phyloP scores from a whole-genome alignment of 2,113 vertebrate genomes.

The Limnothrissa miodon region DNA sequence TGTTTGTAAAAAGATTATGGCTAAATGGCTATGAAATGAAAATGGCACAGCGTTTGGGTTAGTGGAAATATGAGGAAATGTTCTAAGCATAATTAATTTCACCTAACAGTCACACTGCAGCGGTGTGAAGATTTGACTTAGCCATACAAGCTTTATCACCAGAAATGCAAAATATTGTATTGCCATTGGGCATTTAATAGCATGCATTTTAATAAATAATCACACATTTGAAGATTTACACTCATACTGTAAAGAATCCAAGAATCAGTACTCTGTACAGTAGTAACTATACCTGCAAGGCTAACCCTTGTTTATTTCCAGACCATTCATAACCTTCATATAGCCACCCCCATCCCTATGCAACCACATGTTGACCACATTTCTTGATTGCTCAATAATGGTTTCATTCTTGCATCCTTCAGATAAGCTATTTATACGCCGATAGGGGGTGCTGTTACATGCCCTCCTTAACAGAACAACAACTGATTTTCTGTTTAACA shows the following conservation, averaged over 20 bases:
- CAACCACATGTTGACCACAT: too few relatives aligned
- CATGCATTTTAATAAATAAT: background rate
- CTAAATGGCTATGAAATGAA: background rate
- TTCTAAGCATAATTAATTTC: background rate
- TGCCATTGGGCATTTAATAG: too few relatives aligned
- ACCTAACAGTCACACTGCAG: background rate
- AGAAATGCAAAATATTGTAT: too few relatives aligned
- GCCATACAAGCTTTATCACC: too few relatives aligned
- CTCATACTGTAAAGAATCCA: background rate
- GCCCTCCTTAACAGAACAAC: background rate
- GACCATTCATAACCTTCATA: too few relatives aligned
- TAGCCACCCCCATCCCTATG: too few relatives aligned
- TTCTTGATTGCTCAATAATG: background rate
- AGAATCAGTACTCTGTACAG: background rate
- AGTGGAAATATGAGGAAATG: background rate
- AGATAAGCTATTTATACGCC: background rate
- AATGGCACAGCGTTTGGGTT: background rate
- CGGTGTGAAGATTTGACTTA: background rate
- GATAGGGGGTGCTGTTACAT: conserved; percentile 7
- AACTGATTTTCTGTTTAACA: background rate
- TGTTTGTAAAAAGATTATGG: background rate
- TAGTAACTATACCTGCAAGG: background rate
- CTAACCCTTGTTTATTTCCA: background rate
- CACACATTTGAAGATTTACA: background rate
- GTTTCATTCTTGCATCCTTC: background rate